Conservation (phyloP, 2,888 invertebrate genomes). For the Drosophila ezoana region DNA sequence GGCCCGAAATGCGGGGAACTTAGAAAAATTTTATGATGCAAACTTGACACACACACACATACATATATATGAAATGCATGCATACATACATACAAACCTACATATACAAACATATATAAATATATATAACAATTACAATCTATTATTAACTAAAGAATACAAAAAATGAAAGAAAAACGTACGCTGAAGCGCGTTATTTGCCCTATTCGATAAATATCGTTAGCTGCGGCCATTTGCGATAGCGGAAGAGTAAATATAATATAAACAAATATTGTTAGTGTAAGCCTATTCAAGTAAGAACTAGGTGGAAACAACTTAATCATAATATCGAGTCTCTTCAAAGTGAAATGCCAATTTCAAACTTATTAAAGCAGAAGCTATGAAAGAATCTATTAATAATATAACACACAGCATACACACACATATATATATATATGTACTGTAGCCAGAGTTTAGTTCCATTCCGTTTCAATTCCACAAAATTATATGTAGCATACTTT, state of each 20-base stretch:
- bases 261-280: constrained; percentile 32
- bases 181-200: constrained; percentile 15
- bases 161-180: constrained; percentile 1
- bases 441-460: not conserved
- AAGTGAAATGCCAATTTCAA: constrained; percentile 1
- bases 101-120: constrained; percentile 6
- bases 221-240: constrained; percentile 12
- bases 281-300: constrained; percentile 30
- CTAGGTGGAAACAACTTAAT: constrained; percentile 4
- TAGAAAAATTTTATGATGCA: constrained; percentile 45
- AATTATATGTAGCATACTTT: constrained; percentile 2
- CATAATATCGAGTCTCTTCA: constrained; percentile 9
- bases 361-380: not conserved
- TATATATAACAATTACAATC: constrained; percentile 2
- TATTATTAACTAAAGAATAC: not conserved
- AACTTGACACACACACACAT: constrained; percentile 3
- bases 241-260: constrained; percentile 6
- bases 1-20: constrained; percentile 12
- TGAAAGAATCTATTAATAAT: not conserved
- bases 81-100: constrained; percentile 3
- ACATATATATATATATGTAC: not conserved
- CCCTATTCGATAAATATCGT: constrained; percentile 5
- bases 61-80: constrained; percentile 1
- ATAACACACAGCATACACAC: not conserved
- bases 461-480: not conserved